A percentile compares a stretch with the other conserved stretches of the same genome.
These are phyloP conservation scores for Gopherus flavomarginatus DNA, from an alignment of 2,113 vertebrate genomes.

Conservation along the genomic window DNA sequence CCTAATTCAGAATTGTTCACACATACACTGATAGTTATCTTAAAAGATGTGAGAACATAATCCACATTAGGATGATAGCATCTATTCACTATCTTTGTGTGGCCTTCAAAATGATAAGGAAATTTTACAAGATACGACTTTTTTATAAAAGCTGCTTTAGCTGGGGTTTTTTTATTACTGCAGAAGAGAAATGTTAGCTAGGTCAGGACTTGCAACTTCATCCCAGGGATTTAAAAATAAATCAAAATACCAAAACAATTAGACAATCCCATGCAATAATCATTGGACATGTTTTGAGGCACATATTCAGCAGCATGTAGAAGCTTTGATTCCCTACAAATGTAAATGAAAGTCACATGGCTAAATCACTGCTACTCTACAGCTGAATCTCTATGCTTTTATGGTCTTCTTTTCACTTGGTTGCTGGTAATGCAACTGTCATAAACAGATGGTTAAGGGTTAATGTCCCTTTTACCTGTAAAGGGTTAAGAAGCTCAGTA, in stretches of 20 bases:
- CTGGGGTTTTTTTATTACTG: not conserved
- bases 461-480: too few species aligned
- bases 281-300: not conserved
- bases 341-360: not conserved
- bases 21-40: constrained; percentile 28
- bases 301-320: not conserved
- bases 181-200: not conserved
- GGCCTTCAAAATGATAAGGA: not conserved
- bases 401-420: not conserved
- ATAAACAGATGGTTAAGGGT: too few species aligned
- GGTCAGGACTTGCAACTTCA: not conserved
- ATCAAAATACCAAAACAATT: not conserved
- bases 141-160: not conserved
- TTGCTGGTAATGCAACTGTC: not conserved
- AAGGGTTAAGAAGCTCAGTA: too few species aligned
- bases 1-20: constrained; percentile 49
- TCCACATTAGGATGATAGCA: not conserved
- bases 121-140: not conserved
- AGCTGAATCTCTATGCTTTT: not conserved
- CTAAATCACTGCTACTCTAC: not conserved
- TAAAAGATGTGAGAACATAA: not conserved
- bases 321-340: not conserved
- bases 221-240: not conserved
- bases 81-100: not conserved
- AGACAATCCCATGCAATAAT: not conserved